phyloP scores from a whole-genome alignment of 2,113 vertebrate species.

The Trogon surrucura region DNA sequence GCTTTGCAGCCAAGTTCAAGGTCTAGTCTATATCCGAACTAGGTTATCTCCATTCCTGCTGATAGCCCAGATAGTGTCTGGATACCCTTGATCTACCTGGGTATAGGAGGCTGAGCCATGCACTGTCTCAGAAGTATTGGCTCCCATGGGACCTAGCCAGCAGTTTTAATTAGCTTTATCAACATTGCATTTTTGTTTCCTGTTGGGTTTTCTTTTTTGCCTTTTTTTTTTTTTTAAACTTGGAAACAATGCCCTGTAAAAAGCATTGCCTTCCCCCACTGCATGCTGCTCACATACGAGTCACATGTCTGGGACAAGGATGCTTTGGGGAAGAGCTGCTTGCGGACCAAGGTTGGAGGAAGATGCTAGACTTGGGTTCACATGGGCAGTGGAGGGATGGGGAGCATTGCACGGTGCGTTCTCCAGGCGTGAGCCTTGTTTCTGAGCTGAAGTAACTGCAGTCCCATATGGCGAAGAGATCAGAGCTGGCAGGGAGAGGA shows the following conservation, averaged over 20 bases:
- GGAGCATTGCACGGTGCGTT: rapidly evolving
- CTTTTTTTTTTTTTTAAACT: neutral
- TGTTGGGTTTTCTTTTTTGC: neutral
- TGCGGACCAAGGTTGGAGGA: neutral
- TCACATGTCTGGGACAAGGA: neutral
- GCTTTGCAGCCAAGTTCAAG: conserved; percentile 53
- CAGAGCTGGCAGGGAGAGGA: neutral
- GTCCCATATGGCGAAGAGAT: neutral
- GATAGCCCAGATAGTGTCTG: conserved; percentile 49
- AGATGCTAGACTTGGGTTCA: neutral
- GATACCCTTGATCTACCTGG: conserved; percentile 38
- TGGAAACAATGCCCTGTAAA: neutral
- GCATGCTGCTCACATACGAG: neutral
- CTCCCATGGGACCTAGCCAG: neutral
- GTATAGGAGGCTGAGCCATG: neutral
- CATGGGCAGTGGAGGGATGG: neutral
- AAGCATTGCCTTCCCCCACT: neutral
- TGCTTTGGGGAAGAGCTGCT: neutral
- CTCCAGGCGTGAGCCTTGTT: neutral
- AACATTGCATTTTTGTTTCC: neutral
- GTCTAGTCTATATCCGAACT: conserved; percentile 35
- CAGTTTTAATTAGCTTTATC: neutral
- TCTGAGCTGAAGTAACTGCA: neutral
- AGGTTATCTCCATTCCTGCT: conserved; percentile 48
- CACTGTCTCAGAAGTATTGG: neutral